Evolutionary conservation across 2,888 invertebrate species (phyloP), one percentile per base, ranked within the genome.

Genomic region (Diarsia dahlii): DNA sequence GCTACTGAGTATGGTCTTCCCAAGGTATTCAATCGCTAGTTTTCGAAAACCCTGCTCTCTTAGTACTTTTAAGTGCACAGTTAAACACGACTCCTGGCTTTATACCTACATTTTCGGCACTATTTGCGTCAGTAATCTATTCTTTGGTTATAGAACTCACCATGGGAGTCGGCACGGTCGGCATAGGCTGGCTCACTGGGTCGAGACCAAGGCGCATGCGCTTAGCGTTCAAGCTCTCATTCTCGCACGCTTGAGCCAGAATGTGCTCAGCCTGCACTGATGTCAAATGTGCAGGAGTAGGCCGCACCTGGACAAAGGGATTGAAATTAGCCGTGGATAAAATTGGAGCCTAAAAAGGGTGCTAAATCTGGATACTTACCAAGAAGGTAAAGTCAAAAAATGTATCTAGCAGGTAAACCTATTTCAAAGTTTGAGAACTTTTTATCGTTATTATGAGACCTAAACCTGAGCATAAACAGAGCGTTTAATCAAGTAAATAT

Each of bases 261-360:
- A 99, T 99, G 95, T 99, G 99, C 95, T 99, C 99, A 71, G 99
- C 99, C 95, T 99, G 99, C 87, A 99, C 99, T 87, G 99, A 99
- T 72, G 99, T 99, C 92, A 99, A 97, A 96, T 99, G 99, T 84
- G 99, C 99, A 86, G 99, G 99, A 71, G 99, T 99, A 81, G 99
- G 99, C 90, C 99, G 97, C 83, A 98, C 98, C 98, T 99, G 97
- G 46, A 88, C 80, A 75, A 69, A 9, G 18, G 63, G 20, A 3
- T 39, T 2, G 34, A 62, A 52, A 67, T 83, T 60, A 80, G 39
- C 56, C 13, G 34, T 23, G 39, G 0, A 28, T 66, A 46, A 34
- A 28, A 60, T 28, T 58, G 8, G 56, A 60, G 13, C 3, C 39
- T 28, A 48, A 64, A n/a, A 28, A 18, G 13, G 13, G 13, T 65